Conservation (phyloP, 1,140 invertebrate genomes). For the Notospermus geniculatus region DNA sequence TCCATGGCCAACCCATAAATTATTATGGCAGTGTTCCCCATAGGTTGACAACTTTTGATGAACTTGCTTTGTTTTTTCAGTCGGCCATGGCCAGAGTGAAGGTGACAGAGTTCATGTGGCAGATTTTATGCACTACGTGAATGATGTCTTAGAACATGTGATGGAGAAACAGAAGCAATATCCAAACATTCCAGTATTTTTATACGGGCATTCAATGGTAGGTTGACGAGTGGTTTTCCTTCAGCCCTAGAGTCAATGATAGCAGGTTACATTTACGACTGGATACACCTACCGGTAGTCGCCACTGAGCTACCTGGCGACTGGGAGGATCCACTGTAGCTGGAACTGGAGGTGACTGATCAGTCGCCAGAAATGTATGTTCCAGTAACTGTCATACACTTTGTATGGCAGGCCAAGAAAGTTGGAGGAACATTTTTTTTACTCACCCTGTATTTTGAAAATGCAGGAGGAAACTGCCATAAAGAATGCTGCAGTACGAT, state of each 20-base stretch:
- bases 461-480: too few relatives aligned
- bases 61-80: constrained; percentile 32
- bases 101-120: constrained; percentile 49
- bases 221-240: constrained; percentile 16
- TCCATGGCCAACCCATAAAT: too few relatives aligned
- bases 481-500: too few relatives aligned
- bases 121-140: constrained; percentile 43
- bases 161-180: constrained; percentile 39
- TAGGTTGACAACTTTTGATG: too few relatives aligned
- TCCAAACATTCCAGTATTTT: constrained; percentile 43
- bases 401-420: too few relatives aligned
- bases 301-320: too few relatives aligned
- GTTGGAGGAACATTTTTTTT: too few relatives aligned
- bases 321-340: too few relatives aligned
- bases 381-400: too few relatives aligned
- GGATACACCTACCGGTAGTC: neutral
- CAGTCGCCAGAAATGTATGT: neutral
- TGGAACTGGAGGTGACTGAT: too few relatives aligned
- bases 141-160: constrained; percentile 51
- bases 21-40: too few relatives aligned
- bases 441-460: too few relatives aligned
- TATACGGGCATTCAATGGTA: constrained; percentile 58
- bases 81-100: constrained; percentile 56
- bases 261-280: neutral
- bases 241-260: neutral